These are phyloP conservation scores for Suillia variegata DNA, from an alignment of 2,888 invertebrate genomes.

Conservation along the genomic window DNA sequence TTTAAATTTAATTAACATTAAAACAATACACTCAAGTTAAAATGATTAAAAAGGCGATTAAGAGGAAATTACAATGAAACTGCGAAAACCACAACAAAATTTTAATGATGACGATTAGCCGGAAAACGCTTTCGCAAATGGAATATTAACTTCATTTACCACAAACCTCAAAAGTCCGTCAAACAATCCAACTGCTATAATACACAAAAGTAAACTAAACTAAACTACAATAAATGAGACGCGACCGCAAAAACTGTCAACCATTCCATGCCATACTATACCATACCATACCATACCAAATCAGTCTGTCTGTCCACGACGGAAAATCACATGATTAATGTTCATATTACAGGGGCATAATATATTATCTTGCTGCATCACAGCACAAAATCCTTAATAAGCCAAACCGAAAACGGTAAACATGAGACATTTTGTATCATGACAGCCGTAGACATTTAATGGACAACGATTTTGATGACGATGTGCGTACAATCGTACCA, in stretches of 20 bases:
- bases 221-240: no score
- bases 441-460: neutral
- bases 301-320: no score
- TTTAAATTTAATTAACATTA: no score
- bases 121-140: neutral
- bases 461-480: neutral
- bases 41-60: no score
- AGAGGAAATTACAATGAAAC: no score
- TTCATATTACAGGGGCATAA: slow-evolving; percentile 18
- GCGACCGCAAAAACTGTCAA: neutral
- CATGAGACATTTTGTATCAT: neutral
- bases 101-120: no score
- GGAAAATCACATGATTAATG: slow-evolving; percentile 23
- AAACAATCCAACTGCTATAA: no score
- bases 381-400: slow-evolving; percentile 20
- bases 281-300: no score
- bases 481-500: no score
- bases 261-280: no score
- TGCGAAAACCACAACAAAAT: no score
- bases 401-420: slow-evolving; percentile 7
- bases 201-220: neutral
- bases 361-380: slow-evolving; percentile 16
- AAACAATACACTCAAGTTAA: no score
- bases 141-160: neutral
- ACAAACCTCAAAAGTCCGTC: neutral